phyloP scores from a whole-genome alignment of 2,797 vertebrate genomes.

The Sarcophilus harrisii region DNA sequence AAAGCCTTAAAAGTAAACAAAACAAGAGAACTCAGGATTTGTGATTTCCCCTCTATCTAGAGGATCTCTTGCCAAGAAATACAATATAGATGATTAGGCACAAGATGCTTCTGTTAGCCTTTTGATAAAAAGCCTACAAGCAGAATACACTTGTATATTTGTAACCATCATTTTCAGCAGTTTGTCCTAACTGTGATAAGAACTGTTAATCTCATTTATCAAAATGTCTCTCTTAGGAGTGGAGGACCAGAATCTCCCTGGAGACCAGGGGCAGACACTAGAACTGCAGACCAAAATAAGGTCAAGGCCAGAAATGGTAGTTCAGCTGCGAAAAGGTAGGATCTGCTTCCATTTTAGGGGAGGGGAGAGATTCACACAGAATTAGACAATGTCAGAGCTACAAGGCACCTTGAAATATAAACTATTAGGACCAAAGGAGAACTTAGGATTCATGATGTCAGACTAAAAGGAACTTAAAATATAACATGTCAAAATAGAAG shows the following conservation, averaged over 20 bases:
- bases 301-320: background rate
- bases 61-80: background rate
- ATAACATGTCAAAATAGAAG: background rate
- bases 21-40: background rate
- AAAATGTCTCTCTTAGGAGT: background rate
- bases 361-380: background rate
- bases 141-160: background rate
- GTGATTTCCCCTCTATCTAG: background rate
- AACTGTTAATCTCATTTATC: background rate
- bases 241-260: background rate
- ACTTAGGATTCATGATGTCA: too few relatives aligned
- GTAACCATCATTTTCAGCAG: background rate
- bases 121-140: background rate
- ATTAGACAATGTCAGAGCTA: background rate
- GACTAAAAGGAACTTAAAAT: too few relatives aligned
- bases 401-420: too few relatives aligned
- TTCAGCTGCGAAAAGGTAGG: background rate
- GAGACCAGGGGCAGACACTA: background rate
- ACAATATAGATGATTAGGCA: background rate
- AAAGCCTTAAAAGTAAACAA: background rate
- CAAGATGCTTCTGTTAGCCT: background rate
- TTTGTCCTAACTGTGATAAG: background rate
- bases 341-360: background rate
- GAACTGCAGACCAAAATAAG: background rate
- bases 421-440: too few relatives aligned